Evolutionary conservation across 2,113 vertebrate genomes (phyloP), one percentile per base, ranked within the genome.

Genomic region (Calyptommatus sinebrachiatus): DNA sequence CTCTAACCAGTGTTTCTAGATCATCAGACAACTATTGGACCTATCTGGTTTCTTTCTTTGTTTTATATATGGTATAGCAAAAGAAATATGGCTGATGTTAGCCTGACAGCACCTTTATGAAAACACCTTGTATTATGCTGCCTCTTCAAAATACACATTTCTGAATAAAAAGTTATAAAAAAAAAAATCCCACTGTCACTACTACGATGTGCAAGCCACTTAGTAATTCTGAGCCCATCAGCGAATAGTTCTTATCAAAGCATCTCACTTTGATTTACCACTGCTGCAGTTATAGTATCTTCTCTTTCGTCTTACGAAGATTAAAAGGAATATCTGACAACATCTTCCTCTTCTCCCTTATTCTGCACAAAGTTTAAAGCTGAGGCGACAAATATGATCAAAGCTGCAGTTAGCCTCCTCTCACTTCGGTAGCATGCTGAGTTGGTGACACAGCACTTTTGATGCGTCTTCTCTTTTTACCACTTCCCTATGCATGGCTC

Each of bases 301-400:
- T 21, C 77, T 66, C 26, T 28, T 83, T 79, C 67, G 78, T 73
- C 29, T 75, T 85, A 35, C n/a, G 50, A 79, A 79, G 66, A 61
- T 72, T 81, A 70, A 83, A 82, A 81, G 7, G 28, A 72, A 77
- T 82, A 79, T 85, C 81, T 83, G 83, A 75, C 73, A 67, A 7
- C 1, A 28, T 65, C 73, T 45, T 67, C 71, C 48, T 0, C 16
- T 81, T 80, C 10, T 75, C n/a, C 65, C 8, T 53, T 78, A 53
- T 62, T 77, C 22, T 71, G 4, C n/a, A 53, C 3, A 72, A 65
- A 0, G 73, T 84, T 83, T 79, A 73, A 79, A 68, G 57, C 20
- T 66, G 48, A 85, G 77, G 1, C 71, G 5, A 10, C 0, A 1
- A n/a, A 1, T 3, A 68, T 1, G 71, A 73, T 65, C 14, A n/a